A percentile compares a stretch with the other conserved stretches of the same genome.
These are phyloP conservation scores for Mesocentrotus franciscanus DNA, from an alignment of 53 echinoderm and acorn worm genomes.

Conservation along the genomic window DNA sequence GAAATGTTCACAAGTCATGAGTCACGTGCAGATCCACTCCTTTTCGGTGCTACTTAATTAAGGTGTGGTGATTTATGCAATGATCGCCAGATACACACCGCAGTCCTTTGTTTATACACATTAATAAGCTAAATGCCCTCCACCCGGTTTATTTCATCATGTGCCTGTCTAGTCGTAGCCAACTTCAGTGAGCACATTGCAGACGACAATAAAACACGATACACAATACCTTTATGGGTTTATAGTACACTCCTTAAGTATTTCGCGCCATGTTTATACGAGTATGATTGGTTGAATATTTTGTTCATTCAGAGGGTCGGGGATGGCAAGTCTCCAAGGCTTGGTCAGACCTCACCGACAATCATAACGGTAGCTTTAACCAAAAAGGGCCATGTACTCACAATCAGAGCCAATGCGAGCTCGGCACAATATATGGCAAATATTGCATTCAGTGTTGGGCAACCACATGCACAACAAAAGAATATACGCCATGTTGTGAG, in stretches of 20 bases:
- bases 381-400: no score
- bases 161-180: neutral
- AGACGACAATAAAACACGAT: neutral
- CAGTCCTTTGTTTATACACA: neutral
- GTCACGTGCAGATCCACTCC: neutral
- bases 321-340: neutral
- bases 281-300: neutral
- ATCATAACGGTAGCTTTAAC: no score
- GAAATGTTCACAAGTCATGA: neutral
- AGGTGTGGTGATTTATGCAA: neutral
- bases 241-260: constrained; percentile 42
- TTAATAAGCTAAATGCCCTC: neutral
- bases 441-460: no score
- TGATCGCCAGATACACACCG: neutral
- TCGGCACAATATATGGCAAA: no score
- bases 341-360: neutral
- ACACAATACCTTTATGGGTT: constrained; percentile 38
- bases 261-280: constrained; percentile 3
- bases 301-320: constrained; percentile 26
- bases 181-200: neutral
- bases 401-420: no score
- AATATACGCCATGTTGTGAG: no score
- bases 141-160: neutral
- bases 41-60: neutral
- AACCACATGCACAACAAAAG: no score